phyloP scores from a whole-genome alignment of 2,888 invertebrate species.

The Lithodes maja region DNA sequence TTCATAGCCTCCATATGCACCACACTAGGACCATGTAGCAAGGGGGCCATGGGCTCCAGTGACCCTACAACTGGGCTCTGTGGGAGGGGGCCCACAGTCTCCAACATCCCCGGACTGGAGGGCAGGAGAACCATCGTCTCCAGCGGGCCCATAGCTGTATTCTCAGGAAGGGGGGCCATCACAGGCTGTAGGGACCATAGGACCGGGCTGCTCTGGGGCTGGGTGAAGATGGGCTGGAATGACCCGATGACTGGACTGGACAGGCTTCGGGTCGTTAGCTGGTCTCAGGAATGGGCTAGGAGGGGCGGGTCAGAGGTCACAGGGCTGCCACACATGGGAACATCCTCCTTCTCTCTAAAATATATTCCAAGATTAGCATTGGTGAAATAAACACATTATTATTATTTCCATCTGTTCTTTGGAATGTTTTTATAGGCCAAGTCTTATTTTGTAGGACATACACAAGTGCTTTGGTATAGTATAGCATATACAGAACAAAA shows the following conservation, averaged over 20 bases:
- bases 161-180: conserved; percentile 8
- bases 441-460: background rate
- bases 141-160: background rate
- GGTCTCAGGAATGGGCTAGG: conserved; percentile 50
- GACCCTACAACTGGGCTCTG: conserved; percentile 10
- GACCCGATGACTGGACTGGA: background rate
- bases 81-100: background rate
- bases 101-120: background rate
- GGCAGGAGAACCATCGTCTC: background rate
- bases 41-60: background rate
- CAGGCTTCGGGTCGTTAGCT: conserved; percentile 36
- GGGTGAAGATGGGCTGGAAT: conserved; percentile 1
- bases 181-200: conserved; percentile 23
- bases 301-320: conserved; percentile 56
- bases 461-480: background rate
- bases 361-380: background rate
- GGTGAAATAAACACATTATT: background rate
- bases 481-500: conserved; percentile 24
- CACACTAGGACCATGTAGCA: background rate
- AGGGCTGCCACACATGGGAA: conserved; percentile 50
- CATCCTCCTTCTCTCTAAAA: conserved; percentile 58
- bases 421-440: background rate
- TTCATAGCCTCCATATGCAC: background rate
- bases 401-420: background rate
- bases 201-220: conserved; percentile 21